Evolutionary conservation across 2,888 invertebrate genomes (phyloP), one percentile per base, ranked within the genome.

Genomic region (Leptura quadrifasciata): DNA sequence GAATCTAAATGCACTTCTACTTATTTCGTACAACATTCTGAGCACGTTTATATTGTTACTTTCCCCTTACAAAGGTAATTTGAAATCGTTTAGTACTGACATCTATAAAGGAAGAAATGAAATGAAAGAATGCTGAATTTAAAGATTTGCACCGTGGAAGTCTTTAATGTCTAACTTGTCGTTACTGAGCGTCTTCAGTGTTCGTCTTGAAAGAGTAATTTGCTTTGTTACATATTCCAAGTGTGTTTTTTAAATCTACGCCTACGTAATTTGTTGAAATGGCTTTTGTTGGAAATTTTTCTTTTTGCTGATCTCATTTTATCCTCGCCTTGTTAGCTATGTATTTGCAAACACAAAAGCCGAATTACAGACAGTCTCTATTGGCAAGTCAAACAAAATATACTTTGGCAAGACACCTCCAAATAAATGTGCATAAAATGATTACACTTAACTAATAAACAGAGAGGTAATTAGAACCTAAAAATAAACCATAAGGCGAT

Each of bases 151-250:
- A 55, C 52, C 15, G 39, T 54, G 64, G 71, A 61, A 17, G 39
- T 24, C 47, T 54, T 67, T 55, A 67, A 67, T 52, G 24, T 52
- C 54, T 54, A 67, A 67, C 24, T 54, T 61, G 75, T 64, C 60
- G 60, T 64, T 67, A 60, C 60, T 20, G 71, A 52, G 47, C 60
- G 47, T 35, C 24, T 52, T 31, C 20, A 69, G 57, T 69, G 57
- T 69, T 35, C 52, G 15, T 61, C 71, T 76, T 77, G 81, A 79
- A 80, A 79, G 82, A 83, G 83, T 85, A 83, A 85, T 84, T 85
- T 82, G 84, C 85, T 84, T 85, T 84, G 83, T 85, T 85, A 82
- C 79, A 79, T 82, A 84, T 84, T 84, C 83, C 76, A 76, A 81
- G 47, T 81, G 83, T 83, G 81, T 84, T 83, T 83, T 82, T 83